Conservation (phyloP, 2,797 vertebrate species). For the Leptatherina wallacei region DNA sequence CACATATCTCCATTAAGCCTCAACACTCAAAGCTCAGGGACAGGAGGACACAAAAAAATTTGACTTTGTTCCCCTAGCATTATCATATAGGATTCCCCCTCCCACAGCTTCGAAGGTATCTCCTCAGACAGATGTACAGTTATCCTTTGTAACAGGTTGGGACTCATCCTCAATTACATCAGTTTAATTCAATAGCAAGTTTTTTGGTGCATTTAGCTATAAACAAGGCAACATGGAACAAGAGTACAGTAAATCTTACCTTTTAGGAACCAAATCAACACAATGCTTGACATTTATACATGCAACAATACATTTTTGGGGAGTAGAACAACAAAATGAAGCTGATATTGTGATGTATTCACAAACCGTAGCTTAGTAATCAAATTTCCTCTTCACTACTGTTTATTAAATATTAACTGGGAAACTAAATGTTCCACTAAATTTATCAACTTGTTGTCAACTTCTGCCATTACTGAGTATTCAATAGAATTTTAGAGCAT, state of each 20-base stretch:
- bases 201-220: background rate
- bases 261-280: background rate
- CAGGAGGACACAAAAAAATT: conserved; percentile 48
- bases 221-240: background rate
- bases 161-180: background rate
- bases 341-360: background rate
- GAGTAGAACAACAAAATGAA: background rate
- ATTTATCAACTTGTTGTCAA: background rate
- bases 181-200: background rate
- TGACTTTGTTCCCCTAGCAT: conserved; percentile 10
- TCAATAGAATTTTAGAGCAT: background rate
- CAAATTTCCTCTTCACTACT: too few species aligned
- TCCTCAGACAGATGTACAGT: conserved; percentile 3
- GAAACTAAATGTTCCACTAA: background rate
- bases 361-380: background rate
- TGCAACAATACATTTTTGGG: background rate
- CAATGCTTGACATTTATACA: background rate
- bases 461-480: background rate
- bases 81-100: background rate
- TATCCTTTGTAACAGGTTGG: conserved; percentile 4
- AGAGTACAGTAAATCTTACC: background rate
- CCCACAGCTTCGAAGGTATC: background rate
- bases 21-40: conserved; percentile 53
- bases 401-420: background rate
- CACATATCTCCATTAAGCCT: conserved; percentile 61